Percentiles rank a stretch among this genome's conserved stretches.
phyloP scores from a whole-genome alignment of 2,888 invertebrate genomes.

The Harpalus rufipes region DNA sequence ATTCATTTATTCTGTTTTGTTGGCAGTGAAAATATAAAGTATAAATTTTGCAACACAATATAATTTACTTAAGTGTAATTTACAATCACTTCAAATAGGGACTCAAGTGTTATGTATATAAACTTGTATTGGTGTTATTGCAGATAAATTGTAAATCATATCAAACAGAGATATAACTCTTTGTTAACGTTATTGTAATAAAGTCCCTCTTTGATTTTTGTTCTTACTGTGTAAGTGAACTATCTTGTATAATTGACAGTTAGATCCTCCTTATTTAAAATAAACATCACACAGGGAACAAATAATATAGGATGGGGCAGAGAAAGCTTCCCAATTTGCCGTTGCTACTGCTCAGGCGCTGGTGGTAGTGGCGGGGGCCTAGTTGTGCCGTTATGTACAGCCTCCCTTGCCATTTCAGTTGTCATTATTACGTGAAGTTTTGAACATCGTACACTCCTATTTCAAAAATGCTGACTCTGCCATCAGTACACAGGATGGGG shows the following conservation, averaged over 20 bases:
- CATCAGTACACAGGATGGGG: too few relatives aligned
- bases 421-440: too few relatives aligned
- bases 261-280: slow-evolving; percentile 16
- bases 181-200: background rate
- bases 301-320: too few relatives aligned
- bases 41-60: slow-evolving; percentile 38
- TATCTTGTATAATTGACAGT: slow-evolving; percentile 31
- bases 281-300: slow-evolving; percentile 13
- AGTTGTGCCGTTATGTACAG: too few relatives aligned
- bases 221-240: slow-evolving; percentile 5
- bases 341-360: too few relatives aligned
- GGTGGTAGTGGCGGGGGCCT: too few relatives aligned
- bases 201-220: slow-evolving; percentile 35
- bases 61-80: slow-evolving; percentile 24
- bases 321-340: too few relatives aligned
- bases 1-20: slow-evolving; percentile 49
- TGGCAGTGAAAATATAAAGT: slow-evolving; percentile 57
- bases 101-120: slow-evolving; percentile 39
- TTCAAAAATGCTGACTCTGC: too few relatives aligned
- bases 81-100: slow-evolving; percentile 44
- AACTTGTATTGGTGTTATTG: background rate
- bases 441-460: too few relatives aligned
- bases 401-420: too few relatives aligned
- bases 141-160: background rate
- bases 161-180: background rate